Evolutionary conservation across 2,797 vertebrate genomes (phyloP).

Genomic region (Siniperca scherzeri): DNA sequence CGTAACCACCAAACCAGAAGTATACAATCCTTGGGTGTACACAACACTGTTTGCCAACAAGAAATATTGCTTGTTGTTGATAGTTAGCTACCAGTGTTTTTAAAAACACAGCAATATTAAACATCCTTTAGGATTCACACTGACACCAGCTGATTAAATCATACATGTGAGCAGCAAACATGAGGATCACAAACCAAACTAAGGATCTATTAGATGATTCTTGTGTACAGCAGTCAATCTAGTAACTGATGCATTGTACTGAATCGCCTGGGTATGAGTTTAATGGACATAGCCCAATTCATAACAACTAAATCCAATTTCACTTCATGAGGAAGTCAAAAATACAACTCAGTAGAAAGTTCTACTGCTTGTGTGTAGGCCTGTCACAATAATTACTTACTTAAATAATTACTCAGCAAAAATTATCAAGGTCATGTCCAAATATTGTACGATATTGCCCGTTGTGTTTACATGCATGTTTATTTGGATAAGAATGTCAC

Average conservation of each 20-base stretch:
- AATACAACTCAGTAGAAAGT: not conserved
- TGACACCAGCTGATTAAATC: not conserved
- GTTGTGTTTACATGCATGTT: no score
- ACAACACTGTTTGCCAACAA: not conserved
- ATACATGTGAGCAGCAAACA: constrained; percentile 9
- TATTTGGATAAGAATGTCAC: no score
- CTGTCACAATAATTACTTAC: no score
- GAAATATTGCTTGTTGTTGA: not conserved
- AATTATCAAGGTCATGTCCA: no score
- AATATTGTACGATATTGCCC: no score
- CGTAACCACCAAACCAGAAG: not conserved
- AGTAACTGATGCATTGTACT: not conserved
- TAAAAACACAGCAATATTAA: not conserved
- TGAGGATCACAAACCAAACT: not conserved
- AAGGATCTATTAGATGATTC: not conserved
- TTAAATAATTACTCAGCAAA: no score
- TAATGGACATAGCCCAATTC: not conserved
- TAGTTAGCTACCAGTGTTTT: not conserved
- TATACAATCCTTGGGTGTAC: not conserved
- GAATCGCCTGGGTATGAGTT: not conserved
- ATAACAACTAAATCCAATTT: not conserved
- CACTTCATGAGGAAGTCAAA: not conserved
- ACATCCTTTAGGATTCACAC: not conserved
- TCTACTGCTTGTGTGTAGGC: not conserved
- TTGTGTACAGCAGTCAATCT: not conserved